These are phyloP conservation scores for Drosophila birchii DNA, from an alignment of 2,888 invertebrate species.

Conservation along the genomic window DNA sequence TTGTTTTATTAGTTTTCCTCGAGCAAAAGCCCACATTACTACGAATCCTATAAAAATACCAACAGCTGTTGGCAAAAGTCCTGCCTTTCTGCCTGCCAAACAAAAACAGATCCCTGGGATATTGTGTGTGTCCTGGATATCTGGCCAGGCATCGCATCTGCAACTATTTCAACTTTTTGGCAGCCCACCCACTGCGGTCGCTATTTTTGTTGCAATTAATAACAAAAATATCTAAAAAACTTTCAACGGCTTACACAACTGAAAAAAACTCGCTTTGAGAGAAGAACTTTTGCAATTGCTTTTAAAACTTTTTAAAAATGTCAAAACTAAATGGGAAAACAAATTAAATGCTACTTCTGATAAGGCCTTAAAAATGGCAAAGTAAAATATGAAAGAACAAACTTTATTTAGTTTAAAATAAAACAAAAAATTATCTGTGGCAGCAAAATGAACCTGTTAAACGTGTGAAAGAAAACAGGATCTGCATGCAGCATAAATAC, in stretches of 20 bases:
- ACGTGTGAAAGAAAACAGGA: conserved; percentile 26
- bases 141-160: conserved; percentile 41
- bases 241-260: conserved; percentile 31
- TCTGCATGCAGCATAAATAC: conserved; percentile 14
- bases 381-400: too few relatives aligned
- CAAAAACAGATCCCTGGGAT: conserved; percentile 32
- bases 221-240: conserved; percentile 41
- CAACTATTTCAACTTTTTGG: conserved; percentile 60
- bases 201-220: conserved; percentile 66
- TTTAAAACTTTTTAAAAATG: conserved; percentile 66
- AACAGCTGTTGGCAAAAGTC: conserved; percentile 67
- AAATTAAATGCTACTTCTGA: conserved; percentile 1
- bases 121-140: conserved; percentile 35
- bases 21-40: conserved; percentile 47
- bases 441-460: conserved; percentile 16
- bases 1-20: conserved; percentile 77
- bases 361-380: neutral
- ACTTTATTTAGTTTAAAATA: neutral
- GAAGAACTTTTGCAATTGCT: conserved; percentile 61
- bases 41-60: conserved; percentile 50
- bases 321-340: conserved; percentile 56
- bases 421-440: neutral
- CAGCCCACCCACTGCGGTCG: conserved; percentile 61
- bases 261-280: conserved; percentile 14
- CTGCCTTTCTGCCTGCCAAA: conserved; percentile 37